phyloP scores from a whole-genome alignment of 92 coral and sea anemone genomes.

The Phenganax subtilis region DNA sequence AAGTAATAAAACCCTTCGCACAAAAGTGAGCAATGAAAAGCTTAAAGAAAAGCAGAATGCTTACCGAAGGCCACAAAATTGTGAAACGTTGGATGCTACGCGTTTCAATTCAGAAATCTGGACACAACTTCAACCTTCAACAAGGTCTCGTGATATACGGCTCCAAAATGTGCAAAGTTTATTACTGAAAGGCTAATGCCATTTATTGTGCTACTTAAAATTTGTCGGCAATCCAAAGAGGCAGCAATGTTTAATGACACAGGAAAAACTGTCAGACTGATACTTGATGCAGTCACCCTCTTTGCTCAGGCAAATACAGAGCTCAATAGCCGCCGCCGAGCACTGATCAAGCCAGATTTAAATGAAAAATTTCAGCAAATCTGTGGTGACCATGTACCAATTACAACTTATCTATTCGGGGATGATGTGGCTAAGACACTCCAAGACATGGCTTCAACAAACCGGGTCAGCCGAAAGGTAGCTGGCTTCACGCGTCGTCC shows the following conservation, averaged over 20 bases:
- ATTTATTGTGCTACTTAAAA: not conserved
- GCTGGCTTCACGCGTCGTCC: not conserved
- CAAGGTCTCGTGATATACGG: too few relatives aligned
- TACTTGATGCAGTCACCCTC: not conserved
- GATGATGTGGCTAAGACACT: conserved; percentile 43
- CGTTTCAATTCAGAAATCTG: too few relatives aligned
- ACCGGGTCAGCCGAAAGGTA: conserved; percentile 41
- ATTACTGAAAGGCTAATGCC: not conserved
- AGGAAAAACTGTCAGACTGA: not conserved
- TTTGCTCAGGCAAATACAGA: not conserved
- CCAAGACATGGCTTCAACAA: conserved; percentile 50
- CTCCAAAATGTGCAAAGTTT: not conserved
- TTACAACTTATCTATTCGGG: conserved; percentile 42
- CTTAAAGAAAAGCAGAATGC: conserved; percentile 6
- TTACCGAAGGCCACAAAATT: not conserved
- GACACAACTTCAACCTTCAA: too few relatives aligned
- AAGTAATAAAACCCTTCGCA: not conserved
- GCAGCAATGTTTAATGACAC: not conserved
- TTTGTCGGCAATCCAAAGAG: not conserved
- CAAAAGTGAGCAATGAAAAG: not conserved
- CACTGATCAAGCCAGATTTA: conserved; percentile 46
- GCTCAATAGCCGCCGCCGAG: conserved; percentile 29
- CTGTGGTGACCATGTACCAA: conserved; percentile 38
- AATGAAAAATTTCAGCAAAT: conserved; percentile 43
- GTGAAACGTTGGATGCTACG: too few relatives aligned